Conservation (phyloP, 2,113 vertebrate genomes). For the Hydrolagus affinis region DNA sequence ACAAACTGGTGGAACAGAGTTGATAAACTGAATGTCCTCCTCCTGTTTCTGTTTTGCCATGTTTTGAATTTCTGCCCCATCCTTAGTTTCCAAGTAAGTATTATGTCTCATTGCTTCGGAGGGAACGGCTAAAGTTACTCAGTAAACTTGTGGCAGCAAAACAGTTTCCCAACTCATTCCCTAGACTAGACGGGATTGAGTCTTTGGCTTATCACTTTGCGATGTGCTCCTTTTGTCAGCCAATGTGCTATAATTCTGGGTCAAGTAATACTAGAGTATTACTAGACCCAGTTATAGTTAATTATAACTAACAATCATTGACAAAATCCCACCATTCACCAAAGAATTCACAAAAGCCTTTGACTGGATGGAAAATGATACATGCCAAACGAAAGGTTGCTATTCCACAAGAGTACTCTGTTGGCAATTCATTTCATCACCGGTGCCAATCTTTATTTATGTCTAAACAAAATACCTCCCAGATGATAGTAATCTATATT, state of each 20-base stretch:
- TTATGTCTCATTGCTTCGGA: too few species aligned
- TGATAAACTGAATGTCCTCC: too few species aligned
- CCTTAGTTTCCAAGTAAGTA: too few species aligned
- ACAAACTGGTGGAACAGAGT: too few species aligned
- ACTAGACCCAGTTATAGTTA: too few species aligned
- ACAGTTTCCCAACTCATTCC: too few species aligned
- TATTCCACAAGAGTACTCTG: not conserved
- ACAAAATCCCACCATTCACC: not conserved
- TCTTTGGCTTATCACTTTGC: not conserved
- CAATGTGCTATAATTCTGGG: not conserved
- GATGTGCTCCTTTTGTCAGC: not conserved
- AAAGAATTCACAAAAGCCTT: too few species aligned
- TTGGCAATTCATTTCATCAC: not conserved
- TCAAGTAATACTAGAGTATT: not conserved
- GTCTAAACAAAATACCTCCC: not conserved
- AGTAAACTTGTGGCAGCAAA: too few species aligned
- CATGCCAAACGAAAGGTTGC: not conserved
- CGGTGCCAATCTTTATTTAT: not conserved
- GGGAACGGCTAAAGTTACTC: too few species aligned
- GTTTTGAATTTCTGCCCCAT: too few species aligned
- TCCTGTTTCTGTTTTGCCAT: too few species aligned
- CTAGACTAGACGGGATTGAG: not conserved
- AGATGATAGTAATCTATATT: not conserved
- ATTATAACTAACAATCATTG: not conserved
- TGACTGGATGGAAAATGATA: too few species aligned